These are phyloP conservation scores for Sinotaia quadrata DNA, from an alignment of 2,888 invertebrate genomes.

Conservation along the genomic window DNA sequence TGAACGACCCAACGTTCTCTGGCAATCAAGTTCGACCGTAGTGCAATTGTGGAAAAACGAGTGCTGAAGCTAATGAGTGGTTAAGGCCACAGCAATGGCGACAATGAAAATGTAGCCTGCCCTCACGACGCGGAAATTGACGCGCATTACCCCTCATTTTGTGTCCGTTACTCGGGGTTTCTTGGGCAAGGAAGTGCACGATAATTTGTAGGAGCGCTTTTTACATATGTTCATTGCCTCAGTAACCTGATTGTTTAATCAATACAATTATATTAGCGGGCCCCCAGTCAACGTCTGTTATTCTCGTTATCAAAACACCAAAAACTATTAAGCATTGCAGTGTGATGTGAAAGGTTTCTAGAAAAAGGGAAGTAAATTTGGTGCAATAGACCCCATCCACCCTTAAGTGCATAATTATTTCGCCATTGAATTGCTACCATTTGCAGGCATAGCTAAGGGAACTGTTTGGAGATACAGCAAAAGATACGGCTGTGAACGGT, in stretches of 20 bases:
- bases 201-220: constrained; percentile 39
- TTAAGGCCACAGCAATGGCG: neutral
- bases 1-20: neutral
- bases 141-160: constrained; percentile 33
- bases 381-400: too few species aligned
- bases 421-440: too few species aligned
- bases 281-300: neutral
- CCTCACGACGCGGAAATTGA: constrained; percentile 29
- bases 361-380: too few species aligned
- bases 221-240: constrained; percentile 41
- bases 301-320: constrained; percentile 10
- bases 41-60: constrained; percentile 21
- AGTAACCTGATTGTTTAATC: constrained; percentile 35
- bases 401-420: too few species aligned
- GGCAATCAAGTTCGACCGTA: constrained; percentile 13
- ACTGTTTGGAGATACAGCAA: too few species aligned
- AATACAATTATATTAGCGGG: constrained; percentile 26
- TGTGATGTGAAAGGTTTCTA: too few species aligned
- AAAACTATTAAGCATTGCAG: neutral
- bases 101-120: constrained; percentile 22
- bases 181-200: constrained; percentile 31
- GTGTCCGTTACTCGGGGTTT: constrained; percentile 11
- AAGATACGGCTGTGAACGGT: too few species aligned
- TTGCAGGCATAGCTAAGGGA: too few species aligned
- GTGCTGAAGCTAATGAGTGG: constrained; percentile 22